A percentile compares a stretch with the other conserved stretches of the same genome.
These are phyloP conservation scores for Malacoctenus gilli DNA, from an alignment of 2,797 vertebrate genomes.

Conservation along the genomic window DNA sequence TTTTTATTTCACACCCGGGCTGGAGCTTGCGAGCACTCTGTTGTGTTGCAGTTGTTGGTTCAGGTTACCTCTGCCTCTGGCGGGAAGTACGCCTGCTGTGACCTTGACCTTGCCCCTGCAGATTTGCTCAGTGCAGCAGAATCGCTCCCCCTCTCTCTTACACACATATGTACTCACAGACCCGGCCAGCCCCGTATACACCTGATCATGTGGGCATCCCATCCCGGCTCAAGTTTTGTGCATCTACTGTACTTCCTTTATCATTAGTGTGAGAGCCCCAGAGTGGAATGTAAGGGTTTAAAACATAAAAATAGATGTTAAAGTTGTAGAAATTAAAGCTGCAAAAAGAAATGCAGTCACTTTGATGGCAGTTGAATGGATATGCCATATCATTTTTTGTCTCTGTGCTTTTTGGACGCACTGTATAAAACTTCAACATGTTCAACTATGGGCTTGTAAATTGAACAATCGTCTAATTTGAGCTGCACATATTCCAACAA, in stretches of 20 bases:
- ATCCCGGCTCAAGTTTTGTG: background rate
- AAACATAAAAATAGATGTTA: no score
- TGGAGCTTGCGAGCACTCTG: slow-evolving; percentile 43
- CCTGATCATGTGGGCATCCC: background rate
- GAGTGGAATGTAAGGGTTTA: no score
- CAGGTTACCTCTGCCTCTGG: slow-evolving; percentile 76
- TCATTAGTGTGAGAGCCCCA: no score
- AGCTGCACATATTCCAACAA: background rate
- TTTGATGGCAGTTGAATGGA: no score
- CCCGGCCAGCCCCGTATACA: background rate
- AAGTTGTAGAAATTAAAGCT: no score
- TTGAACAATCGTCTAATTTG: no score
- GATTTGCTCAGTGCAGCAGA: slow-evolving; percentile 72
- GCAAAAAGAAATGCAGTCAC: no score
- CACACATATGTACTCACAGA: slow-evolving; percentile 11
- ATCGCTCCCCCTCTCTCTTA: slow-evolving; percentile 18
- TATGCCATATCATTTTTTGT: no score
- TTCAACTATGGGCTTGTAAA: no score
- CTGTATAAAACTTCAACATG: no score
- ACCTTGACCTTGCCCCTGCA: slow-evolving; percentile 76
- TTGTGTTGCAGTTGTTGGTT: slow-evolving; percentile 70
- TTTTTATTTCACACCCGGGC: slow-evolving; percentile 56
- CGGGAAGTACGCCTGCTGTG: slow-evolving; percentile 66
- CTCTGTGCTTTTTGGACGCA: no score
- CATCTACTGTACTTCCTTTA: background rate